A percentile compares a stretch with the other conserved stretches of the same genome.
phyloP scores from a whole-genome alignment of 2,888 invertebrate species.

The Andrena trimmerana region DNA sequence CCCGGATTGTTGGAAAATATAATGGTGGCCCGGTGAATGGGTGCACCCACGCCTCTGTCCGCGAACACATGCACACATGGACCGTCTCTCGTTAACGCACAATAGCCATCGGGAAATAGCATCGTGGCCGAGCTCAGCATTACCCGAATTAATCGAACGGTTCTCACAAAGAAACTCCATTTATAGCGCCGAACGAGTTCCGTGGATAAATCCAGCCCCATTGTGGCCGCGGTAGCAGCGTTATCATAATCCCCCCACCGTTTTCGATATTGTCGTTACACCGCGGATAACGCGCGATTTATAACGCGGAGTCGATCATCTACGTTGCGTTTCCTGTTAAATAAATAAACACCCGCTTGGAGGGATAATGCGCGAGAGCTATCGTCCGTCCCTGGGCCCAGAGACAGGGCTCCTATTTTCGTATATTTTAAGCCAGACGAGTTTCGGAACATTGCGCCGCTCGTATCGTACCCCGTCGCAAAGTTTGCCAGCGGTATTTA shows the following conservation, averaged over 20 bases:
- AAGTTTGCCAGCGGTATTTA: constrained; percentile 2
- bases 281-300: neutral
- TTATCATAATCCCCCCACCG: constrained; percentile 39
- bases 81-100: constrained; percentile 31
- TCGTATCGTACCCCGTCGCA: neutral
- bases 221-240: neutral
- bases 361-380: no score
- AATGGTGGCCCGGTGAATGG: constrained; percentile 26
- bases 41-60: neutral
- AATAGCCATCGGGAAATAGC: constrained; percentile 46
- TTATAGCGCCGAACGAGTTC: constrained; percentile 27
- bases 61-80: neutral
- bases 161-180: constrained; percentile 44
- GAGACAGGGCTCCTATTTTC: neutral
- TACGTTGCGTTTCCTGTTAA: neutral
- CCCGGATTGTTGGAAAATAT: constrained; percentile 36
- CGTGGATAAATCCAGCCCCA: constrained; percentile 14
- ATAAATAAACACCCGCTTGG: neutral
- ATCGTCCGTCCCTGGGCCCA: no score
- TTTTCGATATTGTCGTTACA: constrained; percentile 1
- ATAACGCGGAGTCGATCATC: neutral
- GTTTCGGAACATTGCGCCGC: neutral
- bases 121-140: constrained; percentile 40
- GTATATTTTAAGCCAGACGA: neutral
- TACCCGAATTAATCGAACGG: constrained; percentile 51